Evolutionary conservation across 2,797 vertebrate species (phyloP), one percentile per base, ranked within the genome.

Genomic region (Micrastur ruficollis): DNA sequence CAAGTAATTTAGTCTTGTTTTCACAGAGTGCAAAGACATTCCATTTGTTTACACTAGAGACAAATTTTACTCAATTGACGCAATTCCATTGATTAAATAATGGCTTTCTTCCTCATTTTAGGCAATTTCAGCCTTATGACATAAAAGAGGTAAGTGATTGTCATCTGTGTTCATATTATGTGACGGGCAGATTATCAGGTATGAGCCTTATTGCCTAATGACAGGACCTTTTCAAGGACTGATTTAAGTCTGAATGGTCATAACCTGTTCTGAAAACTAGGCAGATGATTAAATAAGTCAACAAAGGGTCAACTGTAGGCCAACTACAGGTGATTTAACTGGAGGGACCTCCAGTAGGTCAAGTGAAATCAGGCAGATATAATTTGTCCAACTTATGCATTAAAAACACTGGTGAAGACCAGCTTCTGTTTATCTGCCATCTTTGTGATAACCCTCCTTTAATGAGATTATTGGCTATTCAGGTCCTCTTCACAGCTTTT

Each of bases 21-120:
- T 98, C 97, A 97, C 84, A 98, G 97, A 97, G 95, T 8, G 53
- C 97, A 97, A 97, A 98, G 97, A 97, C 96, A 94, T 97, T 98
- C 97, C 88, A 89, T 98, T 98, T 98, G 98, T 98, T 99, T 99
- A 98, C 97, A 98, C 97, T 98, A 93, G 98, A 98, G 98, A 98
- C 98, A 98, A 98, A 98, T 98, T 98, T 98, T 97, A 98, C 97
- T 96, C 98, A 98, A 98, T 98, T 98, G 98, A 98, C 78, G 98
- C 98, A 99, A 99, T 98, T 98, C 98, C 97, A 98, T 98, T 99
- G 98, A 99, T 99, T 98, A 98, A 99, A 98, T 99, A 99, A 99
- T 99, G 97, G 97, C 95, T 97, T 98, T 98, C 98, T 98, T 99
- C 98, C 98, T 98, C 97, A 98, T 98, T 98, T 98, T 95, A 98